Conservation (phyloP, 2,888 invertebrate genomes). For the Caenorhabditis doughertyi region DNA sequence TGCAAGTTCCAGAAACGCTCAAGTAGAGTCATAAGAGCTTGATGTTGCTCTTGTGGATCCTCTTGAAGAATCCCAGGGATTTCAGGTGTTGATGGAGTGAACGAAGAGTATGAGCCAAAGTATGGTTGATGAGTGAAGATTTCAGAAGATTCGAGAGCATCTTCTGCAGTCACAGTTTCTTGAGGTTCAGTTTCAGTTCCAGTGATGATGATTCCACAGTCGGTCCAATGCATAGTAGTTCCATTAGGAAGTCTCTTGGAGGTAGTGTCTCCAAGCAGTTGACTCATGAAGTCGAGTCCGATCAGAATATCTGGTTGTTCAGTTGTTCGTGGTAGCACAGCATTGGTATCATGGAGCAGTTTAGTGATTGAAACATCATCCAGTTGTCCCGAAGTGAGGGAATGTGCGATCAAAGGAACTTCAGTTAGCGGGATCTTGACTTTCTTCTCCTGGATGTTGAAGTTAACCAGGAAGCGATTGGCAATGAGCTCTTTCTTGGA, state of each 20-base stretch:
- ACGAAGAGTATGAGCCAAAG: background rate
- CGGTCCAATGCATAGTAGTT: background rate
- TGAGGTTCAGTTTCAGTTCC: slow-evolving; percentile 19
- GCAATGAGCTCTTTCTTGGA: background rate
- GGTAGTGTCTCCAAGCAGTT: slow-evolving; percentile 13
- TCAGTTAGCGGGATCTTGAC: background rate
- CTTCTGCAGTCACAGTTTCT: too few species aligned
- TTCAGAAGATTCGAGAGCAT: background rate
- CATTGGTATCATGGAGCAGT: background rate
- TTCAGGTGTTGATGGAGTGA: background rate
- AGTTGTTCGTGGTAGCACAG: background rate
- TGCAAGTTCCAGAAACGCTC: slow-evolving; percentile 43
- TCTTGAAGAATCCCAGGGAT: background rate
- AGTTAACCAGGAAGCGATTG: background rate
- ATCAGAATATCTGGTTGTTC: slow-evolving; percentile 17
- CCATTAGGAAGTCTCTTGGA: slow-evolving; percentile 21
- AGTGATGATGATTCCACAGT: slow-evolving; percentile 31
- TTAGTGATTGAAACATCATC: background rate
- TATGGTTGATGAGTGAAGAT: background rate
- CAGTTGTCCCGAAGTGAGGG: background rate
- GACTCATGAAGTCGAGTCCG: slow-evolving; percentile 31
- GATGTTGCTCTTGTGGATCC: background rate
- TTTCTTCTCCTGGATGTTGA: slow-evolving; percentile 12
- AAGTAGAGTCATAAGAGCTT: background rate
- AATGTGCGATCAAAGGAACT: background rate